Evolutionary conservation across 2,888 invertebrate genomes (phyloP), one percentile per base, ranked within the genome.

Genomic region (Cataglyphis livida): DNA sequence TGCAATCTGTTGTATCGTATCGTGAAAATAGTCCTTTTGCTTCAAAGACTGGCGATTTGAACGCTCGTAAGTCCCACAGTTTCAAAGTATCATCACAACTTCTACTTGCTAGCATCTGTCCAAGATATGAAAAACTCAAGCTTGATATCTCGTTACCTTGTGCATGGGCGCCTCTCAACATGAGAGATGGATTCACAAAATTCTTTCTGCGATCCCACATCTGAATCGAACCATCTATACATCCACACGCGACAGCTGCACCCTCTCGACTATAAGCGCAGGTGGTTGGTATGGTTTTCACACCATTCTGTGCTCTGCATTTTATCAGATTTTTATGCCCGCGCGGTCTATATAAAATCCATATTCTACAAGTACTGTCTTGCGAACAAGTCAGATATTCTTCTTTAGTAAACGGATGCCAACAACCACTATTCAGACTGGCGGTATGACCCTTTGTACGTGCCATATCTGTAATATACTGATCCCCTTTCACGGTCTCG

Each of bases 121-220:
- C 98, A 81, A 98, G 96, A 92, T 99, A 99, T 0, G 99, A 98
- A 93, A 98, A 99, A 1, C 96, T 95, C 51, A 99, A 95, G 79
- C 97, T 97, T 0, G 98, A 97, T 35, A 98, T 98, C 93, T 98
- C 99, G 0, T 96, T 95, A 3, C 97, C 97, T 88, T 96, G 96
- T 79, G 96, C 95, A 94, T 99, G 99, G 0, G 98, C 98, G 78
- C 96, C 96, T 75, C 98, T 95, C 0, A 98, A 95, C 21, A 98
- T 95, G 84, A 97, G 95, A 0, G 97, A 96, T 0, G 98, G 98
- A 91, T 98, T 98, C 0, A 99, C 99, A 92, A 97, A 98, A 93
- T 97, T 97, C 93, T 97, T 98, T 41, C 99, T 96, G 73, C 98
- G 97, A 93, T 99, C 99, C 99, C 99, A 99, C 95, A 99, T 97